These are phyloP conservation scores for Sandelia bainsii DNA, from an alignment of 2,797 vertebrate genomes.

Conservation along the genomic window DNA sequence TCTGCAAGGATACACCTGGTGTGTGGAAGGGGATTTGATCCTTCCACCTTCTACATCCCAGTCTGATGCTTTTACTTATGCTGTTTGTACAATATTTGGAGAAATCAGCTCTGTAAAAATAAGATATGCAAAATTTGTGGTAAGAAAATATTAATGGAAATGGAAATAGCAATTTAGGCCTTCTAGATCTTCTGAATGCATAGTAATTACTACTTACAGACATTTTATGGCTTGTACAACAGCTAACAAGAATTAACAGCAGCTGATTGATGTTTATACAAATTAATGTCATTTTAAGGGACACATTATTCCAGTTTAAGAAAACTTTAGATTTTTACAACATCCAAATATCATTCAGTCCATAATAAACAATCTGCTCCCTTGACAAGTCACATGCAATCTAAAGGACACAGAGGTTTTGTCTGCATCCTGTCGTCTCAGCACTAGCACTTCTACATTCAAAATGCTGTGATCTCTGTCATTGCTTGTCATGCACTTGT, in stretches of 20 bases:
- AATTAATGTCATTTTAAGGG: neutral
- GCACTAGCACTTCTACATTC: neutral
- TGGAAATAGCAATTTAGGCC: neutral
- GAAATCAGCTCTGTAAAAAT: too few species aligned
- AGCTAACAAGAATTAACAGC: neutral
- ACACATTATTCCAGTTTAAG: neutral
- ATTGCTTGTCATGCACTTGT: constrained; percentile 18
- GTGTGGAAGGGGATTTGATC: too few species aligned
- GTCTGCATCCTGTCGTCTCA: constrained; percentile 5
- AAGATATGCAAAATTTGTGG: too few species aligned
- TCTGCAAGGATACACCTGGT: too few species aligned
- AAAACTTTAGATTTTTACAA: neutral
- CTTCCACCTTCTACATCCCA: too few species aligned
- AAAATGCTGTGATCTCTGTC: constrained; percentile 10
- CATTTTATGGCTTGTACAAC: neutral
- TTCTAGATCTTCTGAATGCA: too few species aligned
- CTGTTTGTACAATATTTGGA: too few species aligned
- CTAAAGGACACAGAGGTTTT: neutral
- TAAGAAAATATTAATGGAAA: too few species aligned
- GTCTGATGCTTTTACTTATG: too few species aligned
- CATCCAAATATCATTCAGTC: neutral
- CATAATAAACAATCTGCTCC: neutral
- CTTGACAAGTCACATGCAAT: constrained; percentile 1
- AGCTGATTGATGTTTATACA: neutral
- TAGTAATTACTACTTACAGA: neutral